Evolutionary conservation across 1,140 invertebrate species (phyloP).

Genomic region (Aphaenogaster rudis): DNA sequence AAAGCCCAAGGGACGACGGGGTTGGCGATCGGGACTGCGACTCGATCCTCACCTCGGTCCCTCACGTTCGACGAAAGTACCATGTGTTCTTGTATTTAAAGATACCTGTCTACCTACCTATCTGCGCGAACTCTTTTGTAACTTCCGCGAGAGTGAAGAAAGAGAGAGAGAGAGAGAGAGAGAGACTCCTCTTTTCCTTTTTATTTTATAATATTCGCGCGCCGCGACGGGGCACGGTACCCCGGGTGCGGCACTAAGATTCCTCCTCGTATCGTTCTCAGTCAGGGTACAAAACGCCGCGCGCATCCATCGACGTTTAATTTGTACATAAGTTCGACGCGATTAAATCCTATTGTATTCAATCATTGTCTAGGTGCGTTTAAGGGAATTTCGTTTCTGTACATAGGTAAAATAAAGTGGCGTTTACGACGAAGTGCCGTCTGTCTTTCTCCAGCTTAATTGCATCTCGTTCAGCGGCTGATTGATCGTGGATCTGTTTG

Average conservation of each 20-base stretch:
- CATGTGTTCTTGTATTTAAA: conserved; percentile 70
- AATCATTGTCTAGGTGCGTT: conserved; percentile 72
- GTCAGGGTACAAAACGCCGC: conserved; percentile 72
- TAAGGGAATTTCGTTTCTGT: conserved; percentile 74
- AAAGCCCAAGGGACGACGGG: background rate
- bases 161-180: conserved; percentile 22
- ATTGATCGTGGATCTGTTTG: background rate
- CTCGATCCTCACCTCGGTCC: conserved; percentile 46
- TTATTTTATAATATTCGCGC: conserved; percentile 65
- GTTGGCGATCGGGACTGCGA: conserved; percentile 22
- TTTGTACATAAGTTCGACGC: conserved; percentile 81
- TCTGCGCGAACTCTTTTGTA: conserved; percentile 61
- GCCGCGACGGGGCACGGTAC: background rate
- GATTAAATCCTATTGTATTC: conserved; percentile 71
- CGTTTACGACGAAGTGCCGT: conserved; percentile 73
- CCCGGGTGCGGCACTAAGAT: conserved; percentile 34
- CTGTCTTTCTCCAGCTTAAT: background rate
- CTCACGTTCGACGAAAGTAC: conserved; percentile 66
- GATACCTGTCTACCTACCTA: conserved; percentile 50
- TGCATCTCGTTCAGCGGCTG: background rate
- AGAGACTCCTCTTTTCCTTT: conserved; percentile 56
- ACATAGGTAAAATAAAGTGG: conserved; percentile 79
- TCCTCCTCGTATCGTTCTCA: conserved; percentile 71
- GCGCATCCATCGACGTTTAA: conserved; percentile 54
- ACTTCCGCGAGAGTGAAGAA: conserved; percentile 31